Base-by-base conservation (phyloP, 1,140 invertebrate species). In the Zaprionus camerounensis region DNA sequence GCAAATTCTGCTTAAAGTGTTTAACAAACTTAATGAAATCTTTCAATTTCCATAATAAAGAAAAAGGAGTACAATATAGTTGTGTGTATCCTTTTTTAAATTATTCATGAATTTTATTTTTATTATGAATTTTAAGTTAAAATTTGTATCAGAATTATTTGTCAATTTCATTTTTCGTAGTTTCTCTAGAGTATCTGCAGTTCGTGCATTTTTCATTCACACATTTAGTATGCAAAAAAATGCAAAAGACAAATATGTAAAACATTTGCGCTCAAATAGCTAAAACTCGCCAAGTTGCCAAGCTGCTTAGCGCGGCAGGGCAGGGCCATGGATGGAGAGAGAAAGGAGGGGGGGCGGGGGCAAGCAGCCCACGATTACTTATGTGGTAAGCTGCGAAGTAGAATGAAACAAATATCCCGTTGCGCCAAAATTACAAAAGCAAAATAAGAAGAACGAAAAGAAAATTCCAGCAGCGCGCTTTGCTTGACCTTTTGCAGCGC, bases 161-260 rank as follows among this genome's bases (percentile, higher is more conserved):
- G 0, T 28, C 28, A 28, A 28, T 28, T 28, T 44, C 5, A 41
- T 5, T 22, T 20, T 24, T 41, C 5, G 0, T 9, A 22, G 22
- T 5, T 28, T 41, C 5, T 41, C 5, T 13, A 76, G 68, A 17
- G 68, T 44, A 71, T 36, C 20, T 59, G 7, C 11, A 2, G 5
- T 24, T 31, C 68, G 55, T 28, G 15, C 9, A 1, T 2, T 6
- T n/a, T 5, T 2, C 5, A 17, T 22, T 15, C 12, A 1, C 17
- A 11, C 36, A 26, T 67, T 53, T 59, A 1, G 62, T 26, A 72
- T 67, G 71, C 71, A 44, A 46, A 67, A 59, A 72, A 70, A 65
- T 69, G 81, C 78, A 74, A 74, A 78, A 65, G 68, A 61, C 78
- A 85, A 85, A 81, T 85, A 85, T 84, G 82, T 81, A 85, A 85